phyloP scores from a whole-genome alignment of 2,797 vertebrate genomes.

The Macrochelys suwanniensis region DNA sequence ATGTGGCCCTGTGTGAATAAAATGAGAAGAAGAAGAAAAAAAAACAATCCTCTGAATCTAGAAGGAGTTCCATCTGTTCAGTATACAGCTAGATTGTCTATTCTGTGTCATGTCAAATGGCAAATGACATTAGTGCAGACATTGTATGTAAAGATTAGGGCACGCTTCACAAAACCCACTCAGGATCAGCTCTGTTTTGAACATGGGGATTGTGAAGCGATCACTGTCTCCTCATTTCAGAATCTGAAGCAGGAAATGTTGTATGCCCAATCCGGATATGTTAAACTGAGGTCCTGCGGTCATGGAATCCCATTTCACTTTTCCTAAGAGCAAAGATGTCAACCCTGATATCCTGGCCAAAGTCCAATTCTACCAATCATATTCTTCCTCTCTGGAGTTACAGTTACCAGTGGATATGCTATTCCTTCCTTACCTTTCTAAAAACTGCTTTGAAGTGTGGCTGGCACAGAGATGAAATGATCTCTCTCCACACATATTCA shows the following conservation, averaged over 20 bases:
- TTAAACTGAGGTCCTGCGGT: neutral
- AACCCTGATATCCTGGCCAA: neutral
- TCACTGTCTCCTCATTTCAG: neutral
- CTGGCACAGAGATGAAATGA: neutral
- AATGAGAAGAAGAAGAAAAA: conserved; percentile 23
- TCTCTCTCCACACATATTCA: neutral
- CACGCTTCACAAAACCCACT: neutral
- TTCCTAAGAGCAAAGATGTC: neutral
- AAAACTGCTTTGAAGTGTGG: neutral
- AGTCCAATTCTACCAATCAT: neutral
- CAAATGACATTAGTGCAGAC: conserved; percentile 6
- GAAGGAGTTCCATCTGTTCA: conserved; percentile 53
- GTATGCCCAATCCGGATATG: neutral
- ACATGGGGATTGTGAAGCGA: neutral
- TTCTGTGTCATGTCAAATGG: neutral
- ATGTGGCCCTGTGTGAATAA: conserved; percentile 16
- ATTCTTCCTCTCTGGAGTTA: neutral
- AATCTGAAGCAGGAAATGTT: neutral
- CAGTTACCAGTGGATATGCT: neutral
- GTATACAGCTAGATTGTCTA: conserved; percentile 17
- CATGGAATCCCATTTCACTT: neutral
- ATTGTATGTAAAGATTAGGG: neutral
- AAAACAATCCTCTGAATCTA: conserved; percentile 11
- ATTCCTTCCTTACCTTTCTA: neutral
- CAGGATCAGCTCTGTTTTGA: neutral